These are phyloP conservation scores for Amphiura filiformis DNA, from an alignment of 35 echinoderm and acorn worm genomes.

Conservation along the genomic window DNA sequence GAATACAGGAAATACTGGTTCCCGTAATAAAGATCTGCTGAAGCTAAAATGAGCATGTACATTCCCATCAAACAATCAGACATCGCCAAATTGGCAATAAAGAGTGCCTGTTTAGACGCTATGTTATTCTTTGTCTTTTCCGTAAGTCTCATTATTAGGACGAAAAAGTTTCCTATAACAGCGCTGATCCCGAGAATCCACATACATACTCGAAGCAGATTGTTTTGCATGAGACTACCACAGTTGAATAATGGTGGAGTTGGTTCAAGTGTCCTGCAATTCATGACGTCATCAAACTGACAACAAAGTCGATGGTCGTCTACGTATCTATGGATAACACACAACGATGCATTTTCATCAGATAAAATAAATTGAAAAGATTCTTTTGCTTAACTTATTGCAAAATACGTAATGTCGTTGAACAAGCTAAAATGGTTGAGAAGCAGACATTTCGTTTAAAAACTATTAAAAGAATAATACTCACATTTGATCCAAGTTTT, in stretches of 20 bases:
- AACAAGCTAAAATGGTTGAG: too few species aligned
- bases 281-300: not conserved
- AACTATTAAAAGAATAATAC: not conserved
- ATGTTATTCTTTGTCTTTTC: not conserved
- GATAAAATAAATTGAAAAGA: too few species aligned
- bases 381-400: too few species aligned
- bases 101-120: not conserved
- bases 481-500: not conserved
- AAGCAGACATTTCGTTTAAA: too few species aligned
- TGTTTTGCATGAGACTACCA: constrained; percentile 32
- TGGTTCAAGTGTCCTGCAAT: not conserved
- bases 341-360: too few species aligned
- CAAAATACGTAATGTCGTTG: too few species aligned
- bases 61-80: constrained; percentile 48
- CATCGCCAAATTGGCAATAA: constrained; percentile 27
- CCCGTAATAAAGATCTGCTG: constrained; percentile 17
- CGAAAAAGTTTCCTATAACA: constrained; percentile 31
- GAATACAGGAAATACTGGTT: constrained; percentile 19
- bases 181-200: constrained; percentile 52
- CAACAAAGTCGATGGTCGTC: constrained; percentile 36
- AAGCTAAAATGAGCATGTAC: constrained; percentile 43
- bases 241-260: constrained; percentile 33
- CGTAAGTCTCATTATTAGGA: constrained; percentile 11
- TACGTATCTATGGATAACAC: constrained; percentile 2
- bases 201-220: constrained; percentile 27